These are phyloP conservation scores for Lithobates sylvaticus DNA, from an alignment of 2,797 vertebrate genomes.

Conservation along the genomic window DNA sequence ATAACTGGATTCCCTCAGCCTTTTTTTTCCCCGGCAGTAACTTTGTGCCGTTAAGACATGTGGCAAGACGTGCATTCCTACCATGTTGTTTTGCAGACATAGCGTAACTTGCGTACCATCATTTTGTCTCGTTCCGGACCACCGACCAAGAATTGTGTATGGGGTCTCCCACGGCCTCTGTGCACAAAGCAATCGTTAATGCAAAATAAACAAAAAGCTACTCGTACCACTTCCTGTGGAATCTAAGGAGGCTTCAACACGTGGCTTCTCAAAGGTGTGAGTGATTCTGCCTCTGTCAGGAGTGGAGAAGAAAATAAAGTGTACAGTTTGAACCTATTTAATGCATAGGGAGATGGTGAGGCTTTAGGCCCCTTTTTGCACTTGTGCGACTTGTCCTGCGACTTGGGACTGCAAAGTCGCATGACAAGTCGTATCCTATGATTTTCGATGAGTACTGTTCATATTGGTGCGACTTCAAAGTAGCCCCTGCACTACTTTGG, in stretches of 20 bases:
- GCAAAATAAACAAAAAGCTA: not conserved
- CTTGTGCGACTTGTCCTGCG: too few species aligned
- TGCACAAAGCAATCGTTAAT: too few species aligned
- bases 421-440: too few species aligned
- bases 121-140: slow-evolving; percentile 14
- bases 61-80: not conserved
- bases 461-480: too few species aligned
- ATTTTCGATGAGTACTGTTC: too few species aligned
- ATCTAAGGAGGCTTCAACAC: not conserved
- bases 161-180: not conserved
- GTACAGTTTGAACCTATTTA: too few species aligned
- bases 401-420: too few species aligned
- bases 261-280: not conserved
- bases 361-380: too few species aligned
- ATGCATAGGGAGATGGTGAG: too few species aligned
- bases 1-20: too few species aligned
- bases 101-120: not conserved
- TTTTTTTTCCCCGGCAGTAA: not conserved
- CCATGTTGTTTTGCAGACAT: not conserved
- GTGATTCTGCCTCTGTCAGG: not conserved
- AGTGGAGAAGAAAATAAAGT: too few species aligned
- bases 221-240: not conserved
- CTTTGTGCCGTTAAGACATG: not conserved
- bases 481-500: too few species aligned
- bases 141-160: not conserved